A percentile compares a stretch with the other conserved stretches of the same genome.
Conservation (phyloP, 2,113 vertebrate genomes). For the Macaca nemestrina region DNA sequence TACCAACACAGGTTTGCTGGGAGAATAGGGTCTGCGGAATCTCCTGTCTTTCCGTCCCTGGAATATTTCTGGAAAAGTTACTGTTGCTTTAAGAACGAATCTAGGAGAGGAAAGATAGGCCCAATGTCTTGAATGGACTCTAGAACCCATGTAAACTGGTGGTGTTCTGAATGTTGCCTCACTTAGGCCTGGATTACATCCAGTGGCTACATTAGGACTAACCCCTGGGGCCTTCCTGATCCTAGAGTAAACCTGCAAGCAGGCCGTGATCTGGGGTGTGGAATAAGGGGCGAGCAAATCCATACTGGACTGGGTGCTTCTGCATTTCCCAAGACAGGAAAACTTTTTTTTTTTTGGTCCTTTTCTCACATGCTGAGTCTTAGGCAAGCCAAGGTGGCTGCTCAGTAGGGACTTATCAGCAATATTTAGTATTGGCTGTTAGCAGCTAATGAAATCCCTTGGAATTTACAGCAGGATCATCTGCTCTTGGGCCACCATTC, state of each 20-base stretch:
- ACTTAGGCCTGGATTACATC: background rate
- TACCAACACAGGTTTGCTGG: background rate
- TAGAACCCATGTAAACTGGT: background rate
- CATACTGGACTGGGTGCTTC: background rate
- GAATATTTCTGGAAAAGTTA: background rate
- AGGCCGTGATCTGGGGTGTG: background rate
- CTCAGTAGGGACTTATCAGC: background rate
- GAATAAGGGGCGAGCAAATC: background rate
- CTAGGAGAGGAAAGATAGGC: background rate
- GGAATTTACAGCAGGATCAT: background rate
- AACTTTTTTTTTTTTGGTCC: background rate
- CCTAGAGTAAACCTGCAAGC: background rate
- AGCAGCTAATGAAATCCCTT: slow-evolving; percentile 28
- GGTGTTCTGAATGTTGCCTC: background rate
- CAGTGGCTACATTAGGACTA: background rate
- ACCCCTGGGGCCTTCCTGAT: background rate
- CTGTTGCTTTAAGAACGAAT: background rate
- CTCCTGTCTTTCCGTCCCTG: background rate
- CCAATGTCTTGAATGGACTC: background rate
- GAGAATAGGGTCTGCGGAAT: background rate
- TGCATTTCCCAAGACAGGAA: background rate
- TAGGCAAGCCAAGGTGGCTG: background rate
- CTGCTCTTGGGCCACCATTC: background rate
- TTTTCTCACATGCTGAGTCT: background rate
- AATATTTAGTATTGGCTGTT: background rate